A percentile compares a stretch with the other conserved stretches of the same genome.
Evolutionary conservation across 2,113 vertebrate genomes (phyloP).

Genomic region (Ellobius talpinus): DNA sequence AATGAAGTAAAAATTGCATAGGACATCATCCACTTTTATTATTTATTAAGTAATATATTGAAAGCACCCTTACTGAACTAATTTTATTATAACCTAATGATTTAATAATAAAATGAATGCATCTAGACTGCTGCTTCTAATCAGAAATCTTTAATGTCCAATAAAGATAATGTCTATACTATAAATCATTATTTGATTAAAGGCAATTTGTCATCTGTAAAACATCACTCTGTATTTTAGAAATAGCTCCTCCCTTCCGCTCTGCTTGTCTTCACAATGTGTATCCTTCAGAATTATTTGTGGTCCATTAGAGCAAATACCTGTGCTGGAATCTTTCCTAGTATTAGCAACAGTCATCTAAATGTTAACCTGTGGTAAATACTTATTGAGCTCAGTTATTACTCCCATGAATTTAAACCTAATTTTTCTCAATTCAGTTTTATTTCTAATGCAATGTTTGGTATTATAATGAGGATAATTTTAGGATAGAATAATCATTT

Average conservation of each 20-base stretch:
- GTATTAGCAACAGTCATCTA: neutral
- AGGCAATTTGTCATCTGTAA: neutral
- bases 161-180: neutral
- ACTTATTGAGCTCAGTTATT: neutral
- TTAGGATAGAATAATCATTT: neutral
- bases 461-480: neutral
- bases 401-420: neutral
- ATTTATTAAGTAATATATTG: conserved; percentile 19
- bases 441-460: neutral
- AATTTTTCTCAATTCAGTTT: neutral
- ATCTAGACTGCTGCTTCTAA: neutral
- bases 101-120: conserved; percentile 55
- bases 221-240: neutral
- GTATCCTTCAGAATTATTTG: neutral
- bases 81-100: conserved; percentile 36
- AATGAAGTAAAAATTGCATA: neutral
- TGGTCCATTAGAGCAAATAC: neutral
- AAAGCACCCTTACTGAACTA: conserved; percentile 12
- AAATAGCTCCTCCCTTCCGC: neutral
- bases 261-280: neutral
- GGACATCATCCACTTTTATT: conserved; percentile 6
- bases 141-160: conserved; percentile 48
- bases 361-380: neutral
- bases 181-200: neutral
- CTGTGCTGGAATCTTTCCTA: neutral